Evolutionary conservation across 2,888 invertebrate genomes (phyloP).

Genomic region (Phrixothrix hirtus): DNA sequence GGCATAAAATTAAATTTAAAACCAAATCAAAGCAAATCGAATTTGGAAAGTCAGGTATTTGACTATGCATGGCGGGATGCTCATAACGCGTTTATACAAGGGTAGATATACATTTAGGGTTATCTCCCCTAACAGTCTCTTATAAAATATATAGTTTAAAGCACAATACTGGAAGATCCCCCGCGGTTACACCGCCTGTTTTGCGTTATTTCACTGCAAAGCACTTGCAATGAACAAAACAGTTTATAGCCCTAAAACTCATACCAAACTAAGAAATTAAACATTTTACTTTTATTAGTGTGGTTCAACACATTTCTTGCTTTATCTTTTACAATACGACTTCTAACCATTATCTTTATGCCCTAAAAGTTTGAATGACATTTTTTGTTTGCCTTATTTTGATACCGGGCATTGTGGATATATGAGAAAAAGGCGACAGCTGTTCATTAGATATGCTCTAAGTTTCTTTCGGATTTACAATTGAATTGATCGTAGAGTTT

Average conservation of each 20-base stretch:
- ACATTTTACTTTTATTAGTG: no score
- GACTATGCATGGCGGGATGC: slow-evolving; percentile 44
- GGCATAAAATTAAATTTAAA: slow-evolving; percentile 38
- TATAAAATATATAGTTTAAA: slow-evolving; percentile 44
- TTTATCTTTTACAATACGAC: no score
- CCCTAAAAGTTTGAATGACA: no score
- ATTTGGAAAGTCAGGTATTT: slow-evolving; percentile 42
- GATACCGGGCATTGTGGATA: slow-evolving; percentile 20
- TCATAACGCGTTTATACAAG: slow-evolving; percentile 47
- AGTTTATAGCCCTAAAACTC: slow-evolving; percentile 15
- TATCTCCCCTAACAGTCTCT: slow-evolving; percentile 44
- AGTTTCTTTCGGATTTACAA: slow-evolving; percentile 46
- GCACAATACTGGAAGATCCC: slow-evolving; percentile 39
- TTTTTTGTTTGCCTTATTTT: slow-evolving; percentile 9
- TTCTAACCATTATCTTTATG: no score
- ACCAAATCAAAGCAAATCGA: slow-evolving; percentile 42
- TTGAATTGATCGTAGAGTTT: slow-evolving; percentile 43
- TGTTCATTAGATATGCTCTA: slow-evolving; percentile 51
- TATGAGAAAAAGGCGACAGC: slow-evolving; percentile 48
- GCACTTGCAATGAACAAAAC: slow-evolving; percentile 28
- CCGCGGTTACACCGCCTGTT: slow-evolving; percentile 35
- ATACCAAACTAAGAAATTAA: no score
- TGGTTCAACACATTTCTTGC: no score
- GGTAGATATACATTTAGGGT: slow-evolving; percentile 45
- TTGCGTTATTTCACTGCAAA: slow-evolving; percentile 31